Evolutionary conservation across 2,797 vertebrate genomes (phyloP), one percentile per base, ranked within the genome.

Genomic region (Lithobates pipiens): DNA sequence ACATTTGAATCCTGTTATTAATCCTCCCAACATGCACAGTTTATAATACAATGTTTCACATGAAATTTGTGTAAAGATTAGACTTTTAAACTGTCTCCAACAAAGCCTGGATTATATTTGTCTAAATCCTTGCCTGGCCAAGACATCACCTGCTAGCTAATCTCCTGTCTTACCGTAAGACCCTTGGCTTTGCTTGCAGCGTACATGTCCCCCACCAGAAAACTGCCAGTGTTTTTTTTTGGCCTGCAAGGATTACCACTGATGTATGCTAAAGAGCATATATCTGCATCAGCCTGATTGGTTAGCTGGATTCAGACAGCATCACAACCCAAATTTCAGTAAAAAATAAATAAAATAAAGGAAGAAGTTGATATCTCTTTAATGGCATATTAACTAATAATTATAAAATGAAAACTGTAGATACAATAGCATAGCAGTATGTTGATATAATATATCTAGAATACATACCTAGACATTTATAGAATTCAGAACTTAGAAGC

Each of bases 81-180:
- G 83, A 87, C 70, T 80, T 87, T 79, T 87, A 79, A 87, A 87
- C 81, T 83, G 63, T 57, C 76, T 83, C 25, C 70, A 74, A 87
- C 85, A 87, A 83, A 87, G 85, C 80, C 21, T 69, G 85, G 80
- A 87, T 87, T 87, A 87, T 83, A 80, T 87, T 87, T 75, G 76
- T 76, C 39, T 83, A 87, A 87, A 87, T 83, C 81, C 76, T 83
- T 54, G 54, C 81, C 54, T 83, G 85, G 76, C 85, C 85, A 87
- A 83, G 76, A 76, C 81, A 87, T 87, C 85, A 87, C 81, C 81
- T 87, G 85, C 85, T 79, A 83, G 70, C 57, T 87, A 87, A 87
- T 87, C 85, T 83, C 76, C 82, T 83, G 85, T 87, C 34, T 83
- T 83, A 79, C 78, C 68, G 75, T 83, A 87, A 80, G 63, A 87